Evolutionary conservation across 2,797 vertebrate genomes (phyloP), one percentile per base, ranked within the genome.

Genomic region (Brotula barbata): DNA sequence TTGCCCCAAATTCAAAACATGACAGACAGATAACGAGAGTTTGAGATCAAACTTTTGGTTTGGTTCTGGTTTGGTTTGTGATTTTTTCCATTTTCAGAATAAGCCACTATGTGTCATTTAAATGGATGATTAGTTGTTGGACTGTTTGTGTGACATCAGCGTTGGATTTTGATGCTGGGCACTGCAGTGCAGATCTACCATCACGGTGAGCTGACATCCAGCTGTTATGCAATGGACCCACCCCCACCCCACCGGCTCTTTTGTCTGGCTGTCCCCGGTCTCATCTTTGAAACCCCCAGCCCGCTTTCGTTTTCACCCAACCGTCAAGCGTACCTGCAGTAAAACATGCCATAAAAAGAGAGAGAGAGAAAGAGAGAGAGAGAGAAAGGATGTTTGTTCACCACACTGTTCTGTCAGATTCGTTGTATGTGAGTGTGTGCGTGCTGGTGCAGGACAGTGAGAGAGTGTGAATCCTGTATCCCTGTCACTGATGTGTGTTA

Each of bases 251-350:
- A 60, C 43, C 25, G 1, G 54, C 52, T 72, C 47, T 16, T 2
- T 63, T 64, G 56, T 16, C 60, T 44, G 45, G 48, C 71, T 39
- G 66, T 76, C 80, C 51, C 75, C 56, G 17, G 25, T 28, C 25
- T 28, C 25, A 28, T 28, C 25, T 8, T 8, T 28, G 4, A 28
- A 4, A 28, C 25, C 4, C 25, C 5, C 31, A 33, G 6, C 2
- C 31, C 9, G 56, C 58, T 25, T 64, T 74, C 68, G 73, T 56
- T 85, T 68, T 75, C 82, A 77, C 69, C 69, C 55, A 73, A 68
- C 72, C 78, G 77, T 80, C 77, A 82, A 77, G 79, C 69, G 79
- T 68, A 65, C 48, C 57, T 58, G 73, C 55, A 52, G 81, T 46
- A 56, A 66, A 50, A 59, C 57, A 52, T 15, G 9, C 28, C 65